phyloP scores from a whole-genome alignment of 1,140 invertebrate genomes.

The Drosophila melanica region DNA sequence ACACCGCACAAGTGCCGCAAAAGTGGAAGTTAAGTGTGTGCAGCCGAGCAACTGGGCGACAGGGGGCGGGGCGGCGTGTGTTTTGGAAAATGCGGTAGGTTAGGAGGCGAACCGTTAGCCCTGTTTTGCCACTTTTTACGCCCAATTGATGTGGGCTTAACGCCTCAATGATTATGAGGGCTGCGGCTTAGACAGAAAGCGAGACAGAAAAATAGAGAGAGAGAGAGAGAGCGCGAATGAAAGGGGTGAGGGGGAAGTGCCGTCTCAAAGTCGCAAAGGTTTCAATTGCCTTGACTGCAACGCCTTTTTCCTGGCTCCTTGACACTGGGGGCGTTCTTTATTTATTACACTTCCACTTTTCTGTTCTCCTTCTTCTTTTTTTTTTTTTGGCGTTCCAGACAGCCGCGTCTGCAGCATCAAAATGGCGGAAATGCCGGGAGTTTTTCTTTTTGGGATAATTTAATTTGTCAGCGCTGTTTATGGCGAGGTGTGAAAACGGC shows the following conservation, averaged over 20 bases:
- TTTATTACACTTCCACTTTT: constrained; percentile 13
- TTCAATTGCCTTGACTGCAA: constrained; percentile 70
- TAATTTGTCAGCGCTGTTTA: constrained; percentile 45
- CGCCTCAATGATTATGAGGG: constrained; percentile 67
- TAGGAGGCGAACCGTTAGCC: constrained; percentile 2
- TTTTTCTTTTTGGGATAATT: constrained; percentile 49
- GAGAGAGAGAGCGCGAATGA: too few relatives aligned
- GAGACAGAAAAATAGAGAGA: neutral
- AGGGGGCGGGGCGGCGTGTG: neutral
- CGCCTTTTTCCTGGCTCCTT: constrained; percentile 74
- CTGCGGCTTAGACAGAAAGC: neutral
- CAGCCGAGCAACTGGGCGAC: neutral
- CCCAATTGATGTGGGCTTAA: constrained; percentile 81
- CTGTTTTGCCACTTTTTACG: constrained; percentile 60
- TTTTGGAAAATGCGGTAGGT: neutral
- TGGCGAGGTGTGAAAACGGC: neutral
- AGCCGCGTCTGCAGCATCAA: constrained; percentile 33
- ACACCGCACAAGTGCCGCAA: constrained; percentile 63
- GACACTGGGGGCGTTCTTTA: constrained; percentile 55
- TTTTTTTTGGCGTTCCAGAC: constrained; percentile 49
- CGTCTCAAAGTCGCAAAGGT: constrained; percentile 66
- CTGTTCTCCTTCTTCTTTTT: constrained; percentile 4
- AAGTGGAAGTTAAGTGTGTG: constrained; percentile 48
- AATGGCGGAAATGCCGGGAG: constrained; percentile 64
- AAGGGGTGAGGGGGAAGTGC: constrained; percentile 2